phyloP scores from a whole-genome alignment of 2,888 invertebrate species.

The Lydus trimaculatus region DNA sequence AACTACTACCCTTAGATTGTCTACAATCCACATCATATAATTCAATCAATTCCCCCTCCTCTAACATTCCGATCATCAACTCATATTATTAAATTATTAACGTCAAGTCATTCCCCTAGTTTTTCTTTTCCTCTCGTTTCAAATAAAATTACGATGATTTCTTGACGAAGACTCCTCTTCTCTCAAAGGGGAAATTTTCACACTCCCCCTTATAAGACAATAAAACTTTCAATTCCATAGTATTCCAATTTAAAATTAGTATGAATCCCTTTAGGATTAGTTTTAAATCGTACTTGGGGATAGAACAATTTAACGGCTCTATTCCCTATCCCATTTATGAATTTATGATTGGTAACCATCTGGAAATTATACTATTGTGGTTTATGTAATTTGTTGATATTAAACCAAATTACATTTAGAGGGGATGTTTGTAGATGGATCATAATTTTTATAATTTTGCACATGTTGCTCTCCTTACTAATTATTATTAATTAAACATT shows the following conservation, averaged over 20 bases:
- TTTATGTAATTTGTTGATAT: slow-evolving; percentile 1
- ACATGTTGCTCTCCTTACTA: neutral
- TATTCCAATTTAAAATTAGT: neutral
- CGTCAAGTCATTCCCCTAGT: neutral
- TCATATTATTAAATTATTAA: slow-evolving; percentile 3
- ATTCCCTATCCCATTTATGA: neutral
- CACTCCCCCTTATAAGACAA: neutral
- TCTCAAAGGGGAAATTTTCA: neutral
- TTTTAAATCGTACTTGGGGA: neutral
- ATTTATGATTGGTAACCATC: slow-evolving; percentile 4
- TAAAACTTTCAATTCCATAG: neutral
- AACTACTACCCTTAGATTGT: neutral
- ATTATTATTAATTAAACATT: neutral
- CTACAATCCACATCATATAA: too few relatives aligned
- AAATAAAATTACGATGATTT: slow-evolving; percentile 1
- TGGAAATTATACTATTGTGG: slow-evolving; percentile 1
- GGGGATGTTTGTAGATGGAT: neutral
- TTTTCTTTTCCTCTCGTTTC: neutral
- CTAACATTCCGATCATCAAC: neutral
- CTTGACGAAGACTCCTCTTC: too few relatives aligned
- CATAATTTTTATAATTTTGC: neutral
- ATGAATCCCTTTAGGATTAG: neutral
- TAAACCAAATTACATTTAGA: neutral
- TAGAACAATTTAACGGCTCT: neutral
- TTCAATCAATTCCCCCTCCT: neutral